phyloP scores from a whole-genome alignment of 2,888 invertebrate species.

The Nasonovia ribisnigri region DNA sequence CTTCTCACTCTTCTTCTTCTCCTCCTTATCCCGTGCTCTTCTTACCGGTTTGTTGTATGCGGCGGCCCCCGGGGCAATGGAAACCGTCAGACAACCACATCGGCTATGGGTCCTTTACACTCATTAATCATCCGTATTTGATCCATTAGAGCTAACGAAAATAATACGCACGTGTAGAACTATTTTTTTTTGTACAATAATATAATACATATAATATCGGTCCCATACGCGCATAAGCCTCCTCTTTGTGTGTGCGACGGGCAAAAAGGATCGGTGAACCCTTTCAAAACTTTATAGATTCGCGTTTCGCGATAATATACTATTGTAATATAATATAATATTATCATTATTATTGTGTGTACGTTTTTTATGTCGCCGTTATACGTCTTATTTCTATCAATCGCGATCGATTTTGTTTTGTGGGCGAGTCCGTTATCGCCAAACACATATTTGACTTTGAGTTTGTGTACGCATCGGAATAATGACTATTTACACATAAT shows the following conservation, averaged over 20 bases:
- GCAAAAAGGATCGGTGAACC: conserved; percentile 39
- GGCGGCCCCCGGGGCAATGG: conserved; percentile 23
- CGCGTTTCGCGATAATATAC: background rate
- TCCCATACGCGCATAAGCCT: background rate
- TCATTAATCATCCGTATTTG: conserved; percentile 48
- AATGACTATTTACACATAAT: background rate
- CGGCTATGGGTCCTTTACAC: background rate
- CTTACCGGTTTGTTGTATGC: conserved; percentile 33
- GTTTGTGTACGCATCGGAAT: background rate
- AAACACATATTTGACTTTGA: background rate
- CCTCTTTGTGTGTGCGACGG: background rate
- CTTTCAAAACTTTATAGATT: conserved; percentile 16
- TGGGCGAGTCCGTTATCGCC: background rate
- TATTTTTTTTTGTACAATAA: background rate
- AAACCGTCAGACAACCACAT: conserved; percentile 37
- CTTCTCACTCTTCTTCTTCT: background rate
- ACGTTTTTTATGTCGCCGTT: background rate
- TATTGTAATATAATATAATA: background rate
- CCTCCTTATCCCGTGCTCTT: background rate
- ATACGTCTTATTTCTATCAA: background rate
- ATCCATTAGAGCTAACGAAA: conserved; percentile 33
- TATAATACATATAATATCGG: background rate
- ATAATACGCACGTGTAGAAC: conserved; percentile 3
- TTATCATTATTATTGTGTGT: conserved; percentile 1
- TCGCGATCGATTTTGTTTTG: conserved; percentile 4